These are phyloP conservation scores for Melitaea athalia DNA, from an alignment of 2,888 invertebrate species.

Conservation along the genomic window DNA sequence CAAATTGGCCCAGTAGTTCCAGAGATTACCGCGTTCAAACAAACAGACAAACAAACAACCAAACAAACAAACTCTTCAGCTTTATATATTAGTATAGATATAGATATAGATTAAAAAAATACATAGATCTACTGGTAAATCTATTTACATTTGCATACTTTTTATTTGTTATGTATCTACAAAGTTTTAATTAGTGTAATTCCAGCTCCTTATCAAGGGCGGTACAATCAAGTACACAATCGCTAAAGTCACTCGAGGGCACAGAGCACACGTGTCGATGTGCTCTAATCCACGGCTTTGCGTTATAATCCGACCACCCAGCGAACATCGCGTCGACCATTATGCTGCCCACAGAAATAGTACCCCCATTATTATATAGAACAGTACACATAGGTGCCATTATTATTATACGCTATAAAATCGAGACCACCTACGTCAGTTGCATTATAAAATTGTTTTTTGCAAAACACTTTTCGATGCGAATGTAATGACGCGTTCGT, in stretches of 20 bases:
- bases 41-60: too few species aligned
- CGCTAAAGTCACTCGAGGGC: constrained; percentile 70
- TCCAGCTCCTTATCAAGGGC: constrained; percentile 47
- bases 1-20: too few species aligned
- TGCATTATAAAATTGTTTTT: constrained; percentile 46
- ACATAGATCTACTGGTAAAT: too few species aligned
- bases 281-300: constrained; percentile 73
- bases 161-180: background rate
- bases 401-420: constrained; percentile 75
- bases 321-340: constrained; percentile 55
- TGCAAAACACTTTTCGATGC: constrained; percentile 59
- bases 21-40: too few species aligned
- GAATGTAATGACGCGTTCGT: constrained; percentile 77
- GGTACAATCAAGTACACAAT: constrained; percentile 62
- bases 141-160: background rate
- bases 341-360: constrained; percentile 69
- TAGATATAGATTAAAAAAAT: too few species aligned
- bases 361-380: constrained; percentile 76
- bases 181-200: constrained; percentile 30
- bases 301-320: constrained; percentile 79
- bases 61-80: too few species aligned
- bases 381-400: constrained; percentile 69
- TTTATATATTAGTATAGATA: too few species aligned
- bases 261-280: constrained; percentile 77
- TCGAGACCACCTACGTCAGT: constrained; percentile 73